Base-by-base conservation (phyloP, 2,113 vertebrate species). In the Hippocampus guttulatus region DNA sequence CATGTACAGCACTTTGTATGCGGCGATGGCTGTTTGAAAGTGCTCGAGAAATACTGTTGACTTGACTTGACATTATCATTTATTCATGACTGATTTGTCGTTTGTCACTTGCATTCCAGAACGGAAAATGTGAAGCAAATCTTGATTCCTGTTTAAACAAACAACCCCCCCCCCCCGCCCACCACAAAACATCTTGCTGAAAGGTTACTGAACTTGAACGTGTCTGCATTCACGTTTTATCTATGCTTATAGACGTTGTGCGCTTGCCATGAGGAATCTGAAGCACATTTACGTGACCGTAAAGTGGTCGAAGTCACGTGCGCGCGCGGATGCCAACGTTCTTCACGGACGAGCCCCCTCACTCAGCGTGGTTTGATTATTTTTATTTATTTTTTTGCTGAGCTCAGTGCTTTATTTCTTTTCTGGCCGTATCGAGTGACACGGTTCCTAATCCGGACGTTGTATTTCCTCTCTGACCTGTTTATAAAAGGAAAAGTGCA, bases 391-490 rank as follows among this genome's bases (percentile, higher is more conserved):
- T 64, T 64, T 64, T 15, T 14, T 64, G 63, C 20, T 16, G 40
- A 64, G 21, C 63, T 64, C 63, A 15, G 20, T 64, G 10, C 43
- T 64, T 45, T 41, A 43, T 18, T 64, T 20, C 18, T 20, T 20
- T 9, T 21, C 41, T 64, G 12, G 38, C n/a, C 33, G 47, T 45
- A 64, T 74, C 12, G 62, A 52, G 64, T 71, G 5, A n/a, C 54
- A 55, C 3, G 0, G 38, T 43, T 61, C 38, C 6, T 68, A 33
- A 18, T n/a, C 51, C 57, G 41, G 8, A 14, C 6, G 38, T 3
- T 14, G 14, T 64, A 9, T 21, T 49, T 64, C 11, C 47, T 11
- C 15, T 33, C 4, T 45, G 25, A 51, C 38, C 75, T 5, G 12
- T 58, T 25, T 27, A 58, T 30, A 25, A 23, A 25, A 45, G 41